Evolutionary conservation across 2,888 invertebrate species (phyloP).

Genomic region (Cryptus viduatorius): DNA sequence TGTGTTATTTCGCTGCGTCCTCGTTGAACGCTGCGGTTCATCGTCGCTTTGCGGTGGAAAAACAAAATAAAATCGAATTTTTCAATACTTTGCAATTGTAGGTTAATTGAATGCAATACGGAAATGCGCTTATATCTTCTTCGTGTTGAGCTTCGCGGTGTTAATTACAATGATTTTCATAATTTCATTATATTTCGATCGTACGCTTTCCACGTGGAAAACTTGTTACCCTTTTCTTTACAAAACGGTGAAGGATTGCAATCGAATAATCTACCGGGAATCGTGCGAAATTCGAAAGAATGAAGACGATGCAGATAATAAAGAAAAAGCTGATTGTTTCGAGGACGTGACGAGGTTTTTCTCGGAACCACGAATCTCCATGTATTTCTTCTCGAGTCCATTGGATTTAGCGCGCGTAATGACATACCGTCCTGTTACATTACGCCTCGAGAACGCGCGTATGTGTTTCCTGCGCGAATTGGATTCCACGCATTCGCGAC

Average conservation of each 20-base stretch:
- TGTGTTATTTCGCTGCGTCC: background rate
- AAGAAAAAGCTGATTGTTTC: conserved; percentile 41
- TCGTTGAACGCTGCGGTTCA: background rate
- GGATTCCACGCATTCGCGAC: conserved; percentile 56
- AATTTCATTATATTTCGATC: background rate
- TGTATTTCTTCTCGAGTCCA: conserved; percentile 37
- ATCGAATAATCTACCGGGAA: conserved; percentile 35
- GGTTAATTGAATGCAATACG: too few species aligned
- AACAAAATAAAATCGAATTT: background rate
- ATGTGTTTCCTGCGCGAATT: conserved; percentile 55
- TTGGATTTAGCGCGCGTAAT: background rate
- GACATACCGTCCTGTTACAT: conserved; percentile 21
- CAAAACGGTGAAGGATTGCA: background rate
- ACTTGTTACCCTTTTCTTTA: conserved; percentile 7
- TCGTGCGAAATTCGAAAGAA: conserved; percentile 26
- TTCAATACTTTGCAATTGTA: too few species aligned
- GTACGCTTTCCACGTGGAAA: conserved; percentile 7
- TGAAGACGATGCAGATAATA: conserved; percentile 24
- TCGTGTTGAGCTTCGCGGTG: too few species aligned
- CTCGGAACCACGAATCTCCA: conserved; percentile 41
- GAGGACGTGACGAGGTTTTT: conserved; percentile 63
- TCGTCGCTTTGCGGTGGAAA: background rate
- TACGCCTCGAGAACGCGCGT: conserved; percentile 30
- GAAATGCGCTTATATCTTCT: too few species aligned
- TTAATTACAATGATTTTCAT: too few species aligned